Conservation (phyloP, 2,113 vertebrate genomes). For the Desmodus rotundus region DNA sequence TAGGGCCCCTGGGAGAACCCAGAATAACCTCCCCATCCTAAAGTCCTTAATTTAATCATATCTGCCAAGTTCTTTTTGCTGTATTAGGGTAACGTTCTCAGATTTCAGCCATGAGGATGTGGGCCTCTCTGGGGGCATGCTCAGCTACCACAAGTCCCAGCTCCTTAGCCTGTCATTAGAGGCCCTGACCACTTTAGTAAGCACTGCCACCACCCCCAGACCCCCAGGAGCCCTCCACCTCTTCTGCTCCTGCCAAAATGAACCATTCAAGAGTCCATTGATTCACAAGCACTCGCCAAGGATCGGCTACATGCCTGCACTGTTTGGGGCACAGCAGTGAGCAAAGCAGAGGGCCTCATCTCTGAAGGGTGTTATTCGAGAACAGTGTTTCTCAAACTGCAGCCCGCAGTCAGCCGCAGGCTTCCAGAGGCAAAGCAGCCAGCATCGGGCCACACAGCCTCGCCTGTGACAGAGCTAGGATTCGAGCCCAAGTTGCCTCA, state of each 20-base stretch:
- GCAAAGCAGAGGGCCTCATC: neutral
- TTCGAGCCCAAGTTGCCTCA: too few species aligned
- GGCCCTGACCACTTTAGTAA: neutral
- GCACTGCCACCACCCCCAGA: neutral
- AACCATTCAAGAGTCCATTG: neutral
- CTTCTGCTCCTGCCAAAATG: neutral
- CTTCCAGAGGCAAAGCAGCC: neutral
- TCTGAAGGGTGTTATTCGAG: neutral
- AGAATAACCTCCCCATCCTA: neutral
- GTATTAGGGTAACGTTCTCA: neutral
- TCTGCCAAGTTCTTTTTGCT: neutral
- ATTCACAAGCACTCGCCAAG: neutral
- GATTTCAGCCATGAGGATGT: neutral
- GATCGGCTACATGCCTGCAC: neutral
- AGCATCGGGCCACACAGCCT: rapidly evolving
- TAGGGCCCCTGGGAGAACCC: neutral
- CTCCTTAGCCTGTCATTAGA: neutral
- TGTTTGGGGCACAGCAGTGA: rapidly evolving
- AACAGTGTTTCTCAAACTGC: neutral
- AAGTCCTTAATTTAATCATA: neutral
- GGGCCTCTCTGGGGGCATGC: neutral
- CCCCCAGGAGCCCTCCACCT: neutral
- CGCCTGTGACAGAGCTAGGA: neutral
- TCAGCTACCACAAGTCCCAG: neutral
- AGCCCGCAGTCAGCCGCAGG: neutral